Conservation (phyloP, 1,140 invertebrate genomes). For the Littorina saxatilis region DNA sequence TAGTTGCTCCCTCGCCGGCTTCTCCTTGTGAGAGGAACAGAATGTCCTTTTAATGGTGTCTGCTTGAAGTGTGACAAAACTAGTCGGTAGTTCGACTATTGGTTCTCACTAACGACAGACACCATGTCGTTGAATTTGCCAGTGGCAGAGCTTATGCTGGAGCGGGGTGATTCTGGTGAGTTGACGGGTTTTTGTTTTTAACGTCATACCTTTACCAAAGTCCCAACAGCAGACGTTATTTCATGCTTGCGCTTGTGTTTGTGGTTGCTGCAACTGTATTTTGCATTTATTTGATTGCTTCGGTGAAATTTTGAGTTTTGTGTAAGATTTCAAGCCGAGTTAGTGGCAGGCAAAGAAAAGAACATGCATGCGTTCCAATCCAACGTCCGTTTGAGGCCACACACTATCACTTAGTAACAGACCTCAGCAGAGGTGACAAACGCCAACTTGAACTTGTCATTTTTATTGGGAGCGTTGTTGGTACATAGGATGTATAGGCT, state of each 20-base stretch:
- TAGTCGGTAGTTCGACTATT: neutral
- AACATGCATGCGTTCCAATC: no score
- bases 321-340: no score
- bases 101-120: slow-evolving; percentile 19
- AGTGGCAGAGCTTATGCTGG: slow-evolving; percentile 35
- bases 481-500: no score
- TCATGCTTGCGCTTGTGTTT: no score
- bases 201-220: neutral
- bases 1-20: neutral
- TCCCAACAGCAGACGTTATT: neutral
- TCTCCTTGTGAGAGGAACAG: neutral
- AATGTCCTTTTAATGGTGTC: slow-evolving; percentile 20
- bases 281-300: no score
- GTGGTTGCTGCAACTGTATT: no score
- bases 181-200: neutral
- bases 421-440: no score
- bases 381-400: neutral
- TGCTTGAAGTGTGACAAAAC: slow-evolving; percentile 17
- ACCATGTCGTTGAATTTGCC: slow-evolving; percentile 48
- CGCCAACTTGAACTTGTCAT: no score
- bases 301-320: no score
- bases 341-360: no score
- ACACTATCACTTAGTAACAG: no score
- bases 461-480: no score
- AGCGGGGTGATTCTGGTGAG: slow-evolving; percentile 42